Evolutionary conservation across 2,113 vertebrate species (phyloP), one percentile per base, ranked within the genome.

Genomic region (Pteronura brasiliensis): DNA sequence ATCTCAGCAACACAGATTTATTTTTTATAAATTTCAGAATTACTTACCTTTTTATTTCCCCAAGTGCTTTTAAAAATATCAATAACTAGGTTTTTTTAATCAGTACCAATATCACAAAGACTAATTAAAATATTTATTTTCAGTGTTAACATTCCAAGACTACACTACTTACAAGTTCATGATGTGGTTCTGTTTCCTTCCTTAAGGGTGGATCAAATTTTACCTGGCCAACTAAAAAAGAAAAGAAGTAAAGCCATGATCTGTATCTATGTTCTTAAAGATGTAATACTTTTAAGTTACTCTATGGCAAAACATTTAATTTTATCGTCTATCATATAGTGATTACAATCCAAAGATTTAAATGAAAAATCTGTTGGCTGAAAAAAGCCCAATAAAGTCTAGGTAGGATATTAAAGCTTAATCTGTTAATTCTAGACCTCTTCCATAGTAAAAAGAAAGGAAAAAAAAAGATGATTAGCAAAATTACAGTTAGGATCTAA

Each of bases 131-230:
- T 17, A 90, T 91, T 96, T 72, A 83, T 74, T 95, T 95, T 93
- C 67, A 94, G 15, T 63, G 69, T 92, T 92, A 93, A 95, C 55
- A 93, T 59, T 96, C 14, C 2, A 95, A 93, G 59, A 74, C 29
- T 79, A 84, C 5, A 47, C 65, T 98, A 99, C 99, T 99, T 98
- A 99, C 99, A 98, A 99, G 99, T 97, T 99, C 99, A 96, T 99
- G 99, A 98, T 99, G 99, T 65, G 99, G 99, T 71, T 99, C 99
- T 3, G 99, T 99, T 98, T 99, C 99, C 94, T 99, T 99, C 97
- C 99, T 99, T 98, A 99, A 98, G 0, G 99, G 99, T 94, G 99
- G 99, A 98, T 99, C 99, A 98, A 99, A 99, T 98, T 99, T 99
- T 97, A 99, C 99, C 98, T 99, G 99, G 95, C 99, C 99, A 98